These are phyloP conservation scores for Monarcha castaneiventris DNA, from an alignment of 2,113 vertebrate species.

Conservation along the genomic window DNA sequence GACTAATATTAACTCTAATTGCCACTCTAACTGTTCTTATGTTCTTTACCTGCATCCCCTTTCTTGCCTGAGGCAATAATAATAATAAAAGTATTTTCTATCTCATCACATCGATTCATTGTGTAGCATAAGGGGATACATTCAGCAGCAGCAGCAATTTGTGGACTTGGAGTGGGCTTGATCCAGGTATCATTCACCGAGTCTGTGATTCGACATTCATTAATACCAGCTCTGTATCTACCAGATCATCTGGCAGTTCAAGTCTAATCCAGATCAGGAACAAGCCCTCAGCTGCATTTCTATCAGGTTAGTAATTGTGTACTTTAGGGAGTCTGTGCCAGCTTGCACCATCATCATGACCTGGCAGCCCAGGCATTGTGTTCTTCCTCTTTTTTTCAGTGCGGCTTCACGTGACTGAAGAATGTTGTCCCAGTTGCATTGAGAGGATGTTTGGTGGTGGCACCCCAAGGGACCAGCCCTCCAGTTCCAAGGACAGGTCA, in stretches of 20 bases:
- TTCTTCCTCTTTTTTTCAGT: background rate
- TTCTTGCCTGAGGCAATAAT: background rate
- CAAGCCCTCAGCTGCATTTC: background rate
- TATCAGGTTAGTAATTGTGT: background rate
- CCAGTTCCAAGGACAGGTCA: background rate
- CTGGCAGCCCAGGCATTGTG: background rate
- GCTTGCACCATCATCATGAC: background rate
- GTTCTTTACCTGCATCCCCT: background rate
- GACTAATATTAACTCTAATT: background rate
- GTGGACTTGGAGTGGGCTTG: background rate
- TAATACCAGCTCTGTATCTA: background rate
- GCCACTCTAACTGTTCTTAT: background rate
- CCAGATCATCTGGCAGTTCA: background rate
- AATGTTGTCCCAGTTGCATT: background rate
- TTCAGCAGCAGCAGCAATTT: background rate
- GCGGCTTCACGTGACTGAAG: background rate
- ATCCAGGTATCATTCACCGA: background rate
- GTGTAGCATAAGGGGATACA: background rate
- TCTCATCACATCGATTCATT: background rate
- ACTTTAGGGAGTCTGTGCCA: background rate
- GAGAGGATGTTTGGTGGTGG: background rate
- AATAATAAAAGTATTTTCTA: background rate
- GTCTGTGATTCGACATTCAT: background rate
- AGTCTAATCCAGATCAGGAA: constrained; percentile 1
- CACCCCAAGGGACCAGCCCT: background rate